Evolutionary conservation across 1,140 invertebrate species (phyloP).

Genomic region (Brachystomella parvula): DNA sequence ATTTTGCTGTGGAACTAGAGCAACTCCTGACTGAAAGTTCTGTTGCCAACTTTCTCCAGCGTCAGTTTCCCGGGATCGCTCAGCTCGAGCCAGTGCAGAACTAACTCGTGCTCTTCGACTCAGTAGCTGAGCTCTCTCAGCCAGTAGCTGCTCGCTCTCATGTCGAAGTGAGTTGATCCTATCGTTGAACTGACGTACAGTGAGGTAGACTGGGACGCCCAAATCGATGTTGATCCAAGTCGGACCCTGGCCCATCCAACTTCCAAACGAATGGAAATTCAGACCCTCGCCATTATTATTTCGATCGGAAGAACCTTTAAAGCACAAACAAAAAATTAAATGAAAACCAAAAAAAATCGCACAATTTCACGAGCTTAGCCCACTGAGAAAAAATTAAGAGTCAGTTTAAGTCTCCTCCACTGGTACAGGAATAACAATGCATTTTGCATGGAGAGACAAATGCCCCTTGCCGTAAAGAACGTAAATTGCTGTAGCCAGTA

Average conservation of each 20-base stretch:
- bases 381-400: too few species aligned
- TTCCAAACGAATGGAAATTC: slow-evolving; percentile 10
- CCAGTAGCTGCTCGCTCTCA: neutral
- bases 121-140: neutral
- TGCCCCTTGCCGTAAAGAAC: too few species aligned
- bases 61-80: neutral
- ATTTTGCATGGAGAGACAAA: too few species aligned
- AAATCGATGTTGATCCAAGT: slow-evolving; percentile 21
- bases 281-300: neutral
- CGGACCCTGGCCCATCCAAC: slow-evolving; percentile 13
- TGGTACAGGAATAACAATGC: neutral
- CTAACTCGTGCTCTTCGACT: neutral
- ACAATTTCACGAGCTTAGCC: neutral
- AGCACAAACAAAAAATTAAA: neutral
- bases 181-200: slow-evolving; percentile 3
- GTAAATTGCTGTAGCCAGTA: too few species aligned
- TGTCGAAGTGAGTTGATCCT: neutral
- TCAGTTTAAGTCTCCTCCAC: too few species aligned
- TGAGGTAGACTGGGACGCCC: slow-evolving; percentile 13
- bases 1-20: slow-evolving; percentile 16
- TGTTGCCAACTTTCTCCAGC: slow-evolving; percentile 15
- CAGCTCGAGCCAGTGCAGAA: neutral
- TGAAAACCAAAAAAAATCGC: neutral
- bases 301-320: too few species aligned
- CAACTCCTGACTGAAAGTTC: slow-evolving; percentile 11